Evolutionary conservation across 2,888 invertebrate genomes (phyloP), one percentile per base, ranked within the genome.

Genomic region (Melinaea marsaeus): DNA sequence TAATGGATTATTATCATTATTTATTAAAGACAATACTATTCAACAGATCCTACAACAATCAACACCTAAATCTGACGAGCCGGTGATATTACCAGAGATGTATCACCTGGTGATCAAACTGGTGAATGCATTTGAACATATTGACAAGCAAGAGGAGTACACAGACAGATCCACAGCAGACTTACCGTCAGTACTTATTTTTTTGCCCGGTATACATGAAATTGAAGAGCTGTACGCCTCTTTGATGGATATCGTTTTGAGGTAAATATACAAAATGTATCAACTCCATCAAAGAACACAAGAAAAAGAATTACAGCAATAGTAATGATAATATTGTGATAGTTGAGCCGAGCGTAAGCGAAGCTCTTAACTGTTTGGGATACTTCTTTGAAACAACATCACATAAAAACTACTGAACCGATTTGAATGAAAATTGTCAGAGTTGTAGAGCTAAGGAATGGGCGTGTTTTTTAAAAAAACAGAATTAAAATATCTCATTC

Each of bases 151-250:
- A 5, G 92, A 92, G 63, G 88, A 88, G 6, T 79, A 79, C 48
- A 66, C 66, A 0, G 79, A 86, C 57, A 74, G 77, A 46, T 70
- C 71, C 1, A 74, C 75, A 61, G 81, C 76, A 0, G 85, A 81
- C 64, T 67, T 88, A 65, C 79, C 94, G 0, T 95, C 96, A 2
- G 95, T 98, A 32, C 91, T 99, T 0, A 93, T 98, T 61, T 99
- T 99, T 83, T 82, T 99, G 69, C 98, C 98, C 0, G 98, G 97
- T 56, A 93, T 97, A 60, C 88, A 93, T 73, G 97, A 98, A 90
- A 97, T 97, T 64, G 95, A 96, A 77, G 93, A 94, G 61, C 86
- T 95, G 74, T 92, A 92, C 75, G 88, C 80, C 4, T 83, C 80
- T 47, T 76, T 90, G 46, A 81, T 74, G 22, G 79, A 89, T 69